Evolutionary conservation across 53 echinoderm and acorn worm species (phyloP).

Genomic region (Holothuria scabra): DNA sequence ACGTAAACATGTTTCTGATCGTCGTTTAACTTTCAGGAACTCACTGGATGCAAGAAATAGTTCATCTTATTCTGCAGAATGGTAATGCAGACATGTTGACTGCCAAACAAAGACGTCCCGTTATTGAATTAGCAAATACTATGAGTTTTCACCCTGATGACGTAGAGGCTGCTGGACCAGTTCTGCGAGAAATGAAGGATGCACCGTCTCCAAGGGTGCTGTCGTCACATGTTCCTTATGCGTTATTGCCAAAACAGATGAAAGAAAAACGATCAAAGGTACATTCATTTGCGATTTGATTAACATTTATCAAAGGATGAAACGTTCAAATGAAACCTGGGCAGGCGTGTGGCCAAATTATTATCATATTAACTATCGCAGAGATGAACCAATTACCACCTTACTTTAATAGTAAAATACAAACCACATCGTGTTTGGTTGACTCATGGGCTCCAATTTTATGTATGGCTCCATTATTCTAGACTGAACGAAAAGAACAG

Average conservation of each 20-base stretch:
- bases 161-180: background rate
- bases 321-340: too few relatives aligned
- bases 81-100: background rate
- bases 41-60: constrained; percentile 27
- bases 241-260: background rate
- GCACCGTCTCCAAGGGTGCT: background rate
- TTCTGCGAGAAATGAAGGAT: constrained; percentile 13
- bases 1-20: background rate
- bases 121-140: background rate
- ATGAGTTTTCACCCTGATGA: background rate
- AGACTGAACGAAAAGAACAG: too few relatives aligned
- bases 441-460: too few relatives aligned
- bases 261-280: constrained; percentile 1
- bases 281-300: background rate
- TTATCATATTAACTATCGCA: too few relatives aligned
- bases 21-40: background rate
- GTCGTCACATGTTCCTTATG: background rate
- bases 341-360: too few relatives aligned
- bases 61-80: background rate
- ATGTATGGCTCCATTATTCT: too few relatives aligned
- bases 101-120: background rate
- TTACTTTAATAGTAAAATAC: too few relatives aligned
- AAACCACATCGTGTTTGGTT: too few relatives aligned
- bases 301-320: too few relatives aligned
- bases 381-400: too few relatives aligned